Evolutionary conservation across 2,888 invertebrate species (phyloP), one percentile per base, ranked within the genome.

Genomic region (Flexamia atlantica): DNA sequence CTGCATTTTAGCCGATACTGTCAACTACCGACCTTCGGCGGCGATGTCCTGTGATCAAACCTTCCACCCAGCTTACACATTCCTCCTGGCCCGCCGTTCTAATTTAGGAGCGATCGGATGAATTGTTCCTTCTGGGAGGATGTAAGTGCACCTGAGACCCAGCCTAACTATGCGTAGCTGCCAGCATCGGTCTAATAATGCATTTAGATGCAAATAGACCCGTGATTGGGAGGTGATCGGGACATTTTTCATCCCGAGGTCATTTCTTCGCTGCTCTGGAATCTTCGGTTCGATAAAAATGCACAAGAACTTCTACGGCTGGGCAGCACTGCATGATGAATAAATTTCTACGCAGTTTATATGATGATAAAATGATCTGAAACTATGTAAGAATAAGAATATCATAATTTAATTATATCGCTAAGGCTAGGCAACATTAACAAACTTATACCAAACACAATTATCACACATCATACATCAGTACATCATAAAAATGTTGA

Each of bases 201-300:
- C 79, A 79, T 79, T 57, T 79, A 79, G 28, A 79, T 79, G 79
- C 79, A 79, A 79, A 79, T 79, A 28, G 50, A 57, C 57, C 46
- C 57, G 30, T 10, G 30, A 79, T 79, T 79, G 79, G 57, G 30
- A 5, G 57, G 46, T 23, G 46, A 76, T 76, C 76, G 25, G 17
- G 23, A 28, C 76, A 46, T 46, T 76, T 76, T 42, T 76, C 76
- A 40, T 14, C 46, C 76, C 76, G 40, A 42, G 76, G 76, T 46
- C 76, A 28, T 50, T 70, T 12, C 53, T 23, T 57, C 57, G 30
- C 30, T 28, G 40, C 72, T 36, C 42, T 72, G 72, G 40, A 36
- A 40, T 72, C 40, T 30, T 20, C 36, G 17, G 40, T 32, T 20
- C 7, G 23, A n/a, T n/a, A n/a, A n/a, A n/a, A n/a, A n/a, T n/a